A percentile compares a stretch with the other conserved stretches of the same genome.
These are phyloP conservation scores for Tetramorium alpestre DNA, from an alignment of 1,140 invertebrate species.

Conservation along the genomic window DNA sequence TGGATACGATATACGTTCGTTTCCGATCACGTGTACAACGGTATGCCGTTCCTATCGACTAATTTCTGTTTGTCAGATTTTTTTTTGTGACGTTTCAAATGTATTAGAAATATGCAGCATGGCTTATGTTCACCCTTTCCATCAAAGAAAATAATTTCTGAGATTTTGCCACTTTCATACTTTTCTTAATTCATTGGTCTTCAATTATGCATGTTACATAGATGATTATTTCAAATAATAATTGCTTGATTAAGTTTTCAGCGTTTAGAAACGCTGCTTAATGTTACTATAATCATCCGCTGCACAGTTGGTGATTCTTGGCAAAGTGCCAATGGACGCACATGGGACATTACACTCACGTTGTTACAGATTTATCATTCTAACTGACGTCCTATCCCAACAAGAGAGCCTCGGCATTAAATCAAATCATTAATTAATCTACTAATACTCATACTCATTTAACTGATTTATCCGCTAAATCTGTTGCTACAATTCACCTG, in stretches of 20 bases:
- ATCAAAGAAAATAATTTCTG: no score
- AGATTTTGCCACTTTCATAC: no score
- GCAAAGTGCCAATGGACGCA: slow-evolving; percentile 60
- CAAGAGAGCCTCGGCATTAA: background rate
- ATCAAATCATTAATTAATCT: slow-evolving; percentile 48
- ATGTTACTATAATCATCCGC: slow-evolving; percentile 63
- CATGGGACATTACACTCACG: slow-evolving; percentile 50
- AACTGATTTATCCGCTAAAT: background rate
- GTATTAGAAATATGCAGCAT: no score
- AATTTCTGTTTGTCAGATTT: background rate
- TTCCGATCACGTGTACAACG: background rate
- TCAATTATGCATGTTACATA: background rate
- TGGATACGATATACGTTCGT: slow-evolving; percentile 24
- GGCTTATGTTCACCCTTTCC: no score
- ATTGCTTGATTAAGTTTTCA: slow-evolving; percentile 67
- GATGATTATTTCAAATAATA: slow-evolving; percentile 4
- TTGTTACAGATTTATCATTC: slow-evolving; percentile 63
- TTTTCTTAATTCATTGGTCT: no score
- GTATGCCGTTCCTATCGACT: background rate
- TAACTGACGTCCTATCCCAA: slow-evolving; percentile 8
- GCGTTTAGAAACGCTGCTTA: slow-evolving; percentile 33
- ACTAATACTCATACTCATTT: slow-evolving; percentile 28
- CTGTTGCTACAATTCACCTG: background rate
- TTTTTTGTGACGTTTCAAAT: background rate
- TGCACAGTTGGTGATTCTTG: slow-evolving; percentile 57